Conservation (phyloP, 2,888 invertebrate genomes). For the Lagria hirta region DNA sequence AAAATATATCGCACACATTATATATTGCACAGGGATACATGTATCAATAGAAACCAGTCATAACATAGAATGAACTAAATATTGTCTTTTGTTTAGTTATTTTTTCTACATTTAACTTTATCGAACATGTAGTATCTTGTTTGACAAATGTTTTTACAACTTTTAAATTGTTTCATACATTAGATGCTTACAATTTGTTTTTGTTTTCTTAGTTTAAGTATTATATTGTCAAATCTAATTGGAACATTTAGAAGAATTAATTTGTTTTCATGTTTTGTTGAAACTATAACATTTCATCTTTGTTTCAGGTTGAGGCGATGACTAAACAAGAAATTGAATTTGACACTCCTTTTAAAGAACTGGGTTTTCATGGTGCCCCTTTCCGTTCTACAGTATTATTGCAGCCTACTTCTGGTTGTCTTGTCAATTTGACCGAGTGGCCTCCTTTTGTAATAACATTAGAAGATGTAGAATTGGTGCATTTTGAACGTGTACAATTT, state of each 20-base stretch:
- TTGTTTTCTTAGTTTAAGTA: constrained; percentile 1
- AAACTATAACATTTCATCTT: constrained; percentile 15
- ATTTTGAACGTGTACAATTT: constrained; percentile 98
- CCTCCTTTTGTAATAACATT: constrained; percentile 98
- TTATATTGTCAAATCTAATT: not conserved
- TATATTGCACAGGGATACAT: no score
- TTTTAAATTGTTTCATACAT: no score
- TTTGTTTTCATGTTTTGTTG: constrained; percentile 3
- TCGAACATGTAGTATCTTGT: no score
- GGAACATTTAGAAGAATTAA: no score
- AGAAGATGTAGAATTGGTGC: constrained; percentile 96
- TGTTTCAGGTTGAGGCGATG: constrained; percentile 74
- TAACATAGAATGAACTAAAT: no score
- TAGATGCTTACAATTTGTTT: no score
- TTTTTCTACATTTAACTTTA: no score
- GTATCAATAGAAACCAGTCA: no score
- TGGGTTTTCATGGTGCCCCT: constrained; percentile 97
- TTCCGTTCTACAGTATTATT: constrained; percentile 93
- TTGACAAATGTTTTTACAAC: no score
- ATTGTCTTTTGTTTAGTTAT: no score
- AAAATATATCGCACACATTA: no score
- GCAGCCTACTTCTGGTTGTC: constrained; percentile 96
- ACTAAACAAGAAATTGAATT: constrained; percentile 98
- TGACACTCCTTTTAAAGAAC: constrained; percentile 96
- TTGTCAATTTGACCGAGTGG: constrained; percentile 98